phyloP scores from a whole-genome alignment of 2,888 invertebrate genomes.

The Drosophila lutescens region DNA sequence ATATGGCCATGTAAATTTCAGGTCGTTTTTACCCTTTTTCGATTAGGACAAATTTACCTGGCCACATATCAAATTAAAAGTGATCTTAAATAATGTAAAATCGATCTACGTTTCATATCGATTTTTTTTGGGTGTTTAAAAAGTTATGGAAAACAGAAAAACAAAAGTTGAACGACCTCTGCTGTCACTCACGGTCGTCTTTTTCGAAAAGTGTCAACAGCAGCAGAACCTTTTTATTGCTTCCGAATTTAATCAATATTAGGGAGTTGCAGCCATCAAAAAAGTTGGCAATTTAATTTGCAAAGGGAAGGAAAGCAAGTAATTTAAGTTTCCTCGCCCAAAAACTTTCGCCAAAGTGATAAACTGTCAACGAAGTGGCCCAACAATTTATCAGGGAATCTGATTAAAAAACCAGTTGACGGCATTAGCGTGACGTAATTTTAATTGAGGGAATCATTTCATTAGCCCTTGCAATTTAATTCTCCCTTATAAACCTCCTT shows the following conservation, averaged over 20 bases:
- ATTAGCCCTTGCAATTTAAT: not conserved
- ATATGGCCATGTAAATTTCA: too few relatives aligned
- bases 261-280: constrained; percentile 1
- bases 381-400: not conserved
- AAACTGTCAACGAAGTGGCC: constrained; percentile 20
- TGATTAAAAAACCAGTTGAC: constrained; percentile 6
- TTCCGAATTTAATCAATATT: constrained; percentile 20
- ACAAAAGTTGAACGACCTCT: not conserved
- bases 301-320: not conserved
- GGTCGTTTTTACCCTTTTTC: too few relatives aligned
- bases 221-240: constrained; percentile 1
- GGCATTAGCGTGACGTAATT: too few relatives aligned
- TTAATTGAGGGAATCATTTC: too few relatives aligned
- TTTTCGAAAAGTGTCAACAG: not conserved
- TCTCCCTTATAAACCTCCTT: not conserved
- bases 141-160: too few relatives aligned
- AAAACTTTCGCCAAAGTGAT: constrained; percentile 16
- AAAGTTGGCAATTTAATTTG: constrained; percentile 23
- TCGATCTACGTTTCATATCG: too few relatives aligned
- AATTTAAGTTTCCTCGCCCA: constrained; percentile 19
- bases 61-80: too few relatives aligned
- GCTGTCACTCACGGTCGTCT: not conserved
- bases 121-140: too few relatives aligned
- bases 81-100: too few relatives aligned
- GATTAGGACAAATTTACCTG: too few relatives aligned